Percentiles rank a stretch among this genome's conserved stretches.
These are phyloP conservation scores for Sarcoramphus papa DNA, from an alignment of 2,797 vertebrate species.

Conservation along the genomic window DNA sequence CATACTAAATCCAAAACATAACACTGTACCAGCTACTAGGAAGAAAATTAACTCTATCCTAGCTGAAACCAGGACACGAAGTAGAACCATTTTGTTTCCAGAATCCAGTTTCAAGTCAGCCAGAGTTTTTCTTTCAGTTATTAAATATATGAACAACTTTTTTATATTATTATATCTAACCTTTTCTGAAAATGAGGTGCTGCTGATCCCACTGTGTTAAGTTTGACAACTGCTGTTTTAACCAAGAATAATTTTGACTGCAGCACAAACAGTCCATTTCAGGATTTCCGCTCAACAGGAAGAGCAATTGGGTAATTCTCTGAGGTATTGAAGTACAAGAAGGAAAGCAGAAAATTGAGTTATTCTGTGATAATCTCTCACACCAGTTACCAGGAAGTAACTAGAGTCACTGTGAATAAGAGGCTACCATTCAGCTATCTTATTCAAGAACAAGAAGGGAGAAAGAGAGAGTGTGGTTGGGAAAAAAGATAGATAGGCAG, in stretches of 20 bases:
- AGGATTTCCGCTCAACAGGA: neutral
- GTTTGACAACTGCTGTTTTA: neutral
- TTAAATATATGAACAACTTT: neutral
- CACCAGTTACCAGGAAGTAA: neutral
- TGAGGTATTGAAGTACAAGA: neutral
- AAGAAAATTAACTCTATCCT: too few relatives aligned
- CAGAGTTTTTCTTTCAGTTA: neutral
- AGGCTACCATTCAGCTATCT: neutral
- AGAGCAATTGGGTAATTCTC: neutral
- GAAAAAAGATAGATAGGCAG: neutral
- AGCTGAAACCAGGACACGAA: too few relatives aligned
- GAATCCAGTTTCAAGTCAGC: neutral
- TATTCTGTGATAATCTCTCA: neutral
- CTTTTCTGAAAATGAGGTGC: neutral
- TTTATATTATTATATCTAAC: neutral
- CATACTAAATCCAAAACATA: too few relatives aligned
- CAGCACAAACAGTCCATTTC: neutral
- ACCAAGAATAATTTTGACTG: slow-evolving; percentile 5
- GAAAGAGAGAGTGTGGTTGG: neutral
- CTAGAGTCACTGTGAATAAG: neutral
- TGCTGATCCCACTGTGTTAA: neutral
- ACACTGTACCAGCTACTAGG: too few relatives aligned
- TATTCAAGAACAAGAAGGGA: neutral
- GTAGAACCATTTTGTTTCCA: neutral
- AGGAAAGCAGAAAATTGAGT: neutral